These are phyloP conservation scores for Platorchestia sp. DNA, from an alignment of 1,140 invertebrate genomes.

Conservation along the genomic window DNA sequence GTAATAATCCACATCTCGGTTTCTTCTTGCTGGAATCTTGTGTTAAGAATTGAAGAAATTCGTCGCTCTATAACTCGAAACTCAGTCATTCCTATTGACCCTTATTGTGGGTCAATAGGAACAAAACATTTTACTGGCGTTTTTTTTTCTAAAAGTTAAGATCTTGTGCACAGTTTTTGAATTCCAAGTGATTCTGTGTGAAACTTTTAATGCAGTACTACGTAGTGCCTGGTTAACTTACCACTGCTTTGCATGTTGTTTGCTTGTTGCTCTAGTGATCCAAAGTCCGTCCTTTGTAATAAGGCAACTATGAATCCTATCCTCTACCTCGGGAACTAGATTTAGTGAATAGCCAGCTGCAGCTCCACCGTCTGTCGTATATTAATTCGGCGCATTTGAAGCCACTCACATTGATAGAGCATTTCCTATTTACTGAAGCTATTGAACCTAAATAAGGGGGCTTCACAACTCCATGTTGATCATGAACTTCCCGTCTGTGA, in stretches of 20 bases:
- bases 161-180: neutral
- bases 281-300: neutral
- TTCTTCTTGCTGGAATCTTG: neutral
- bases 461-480: neutral
- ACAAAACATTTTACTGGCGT: no score
- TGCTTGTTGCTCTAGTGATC: neutral
- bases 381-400: neutral
- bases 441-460: neutral
- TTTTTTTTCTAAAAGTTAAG: no score
- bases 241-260: no score
- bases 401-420: neutral
- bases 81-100: no score
- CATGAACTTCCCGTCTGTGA: neutral
- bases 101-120: no score
- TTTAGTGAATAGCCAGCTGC: neutral
- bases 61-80: no score
- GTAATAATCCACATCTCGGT: no score
- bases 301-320: neutral
- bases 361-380: no score
- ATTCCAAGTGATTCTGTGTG: neutral
- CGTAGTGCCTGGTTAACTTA: no score
- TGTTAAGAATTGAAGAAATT: neutral
- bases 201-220: neutral
- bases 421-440: neutral
- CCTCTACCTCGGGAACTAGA: neutral